Evolutionary conservation across 1,140 invertebrate genomes (phyloP), one percentile per base, ranked within the genome.

Genomic region (Diploscapter pachys): DNA sequence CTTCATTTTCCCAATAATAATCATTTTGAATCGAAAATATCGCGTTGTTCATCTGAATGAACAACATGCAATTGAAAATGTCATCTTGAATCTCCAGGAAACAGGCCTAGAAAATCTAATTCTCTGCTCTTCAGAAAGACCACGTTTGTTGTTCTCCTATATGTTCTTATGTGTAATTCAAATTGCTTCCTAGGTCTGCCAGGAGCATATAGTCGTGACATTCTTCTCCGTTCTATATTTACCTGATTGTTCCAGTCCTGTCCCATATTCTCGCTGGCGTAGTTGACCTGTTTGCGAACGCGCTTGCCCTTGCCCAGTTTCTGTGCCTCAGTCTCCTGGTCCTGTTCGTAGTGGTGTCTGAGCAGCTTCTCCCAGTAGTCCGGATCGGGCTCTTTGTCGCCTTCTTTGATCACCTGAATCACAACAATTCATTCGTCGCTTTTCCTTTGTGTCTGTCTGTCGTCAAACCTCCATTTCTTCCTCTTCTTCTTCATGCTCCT

Each of bases 331-430:
- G 98, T 95, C 88, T 99, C 97, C 85, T 99, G 96, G 78, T 99
- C 96, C 83, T 99, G 97, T 87, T 99, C 97, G 84, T 99, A 99
- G 87, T 99, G 97, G 88, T 99, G 96, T 53, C 96, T 90, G 3
- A 99, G 87, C 9, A 99, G 88, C 87, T 99, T 98, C 71, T 99
- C 97, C 97, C 97, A 99, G 88, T 99, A 99, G 0, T 95, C 95
- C 0, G 96, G 96, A 89, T 99, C 97, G 0, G 95, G 95, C 83
- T 95, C 95, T 84, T 96, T 93, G 0, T 93, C 93, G 48, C 56
- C 95, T 85, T 98, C 95, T 87, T 99, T 98, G 65, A 99, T 93
- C 80, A 98, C 94, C 31, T 31, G 31, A 31, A 31, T 31, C 31
- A 31, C 31, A 31, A 31, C 31, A 31, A 31, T 31, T 31, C 31